These are phyloP conservation scores for Ceyx cyanopectus DNA, from an alignment of 2,113 vertebrate genomes.

Conservation along the genomic window DNA sequence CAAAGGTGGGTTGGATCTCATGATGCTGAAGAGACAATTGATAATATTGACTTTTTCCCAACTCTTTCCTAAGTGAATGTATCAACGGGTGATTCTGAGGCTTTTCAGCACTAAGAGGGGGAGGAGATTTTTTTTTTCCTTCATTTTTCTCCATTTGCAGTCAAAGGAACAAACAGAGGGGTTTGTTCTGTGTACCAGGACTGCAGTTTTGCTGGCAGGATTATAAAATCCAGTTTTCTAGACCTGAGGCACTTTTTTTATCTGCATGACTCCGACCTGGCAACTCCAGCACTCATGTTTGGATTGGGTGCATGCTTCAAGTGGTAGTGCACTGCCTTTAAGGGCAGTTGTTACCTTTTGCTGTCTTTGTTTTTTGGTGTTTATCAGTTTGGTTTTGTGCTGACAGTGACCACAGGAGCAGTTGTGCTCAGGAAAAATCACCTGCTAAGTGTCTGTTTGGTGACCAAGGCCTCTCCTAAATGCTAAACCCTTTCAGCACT, in stretches of 20 bases:
- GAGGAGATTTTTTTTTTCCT: background rate
- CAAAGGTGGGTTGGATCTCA: background rate
- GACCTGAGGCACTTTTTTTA: background rate
- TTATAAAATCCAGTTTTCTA: constrained; percentile 10
- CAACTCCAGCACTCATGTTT: background rate
- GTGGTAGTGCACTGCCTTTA: background rate
- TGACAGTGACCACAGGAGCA: constrained; percentile 40
- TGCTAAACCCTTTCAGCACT: background rate
- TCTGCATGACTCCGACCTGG: constrained; percentile 44
- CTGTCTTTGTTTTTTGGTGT: constrained; percentile 41
- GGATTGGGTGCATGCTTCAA: background rate
- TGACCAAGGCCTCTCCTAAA: background rate
- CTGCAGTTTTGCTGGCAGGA: background rate
- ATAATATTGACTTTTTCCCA: background rate
- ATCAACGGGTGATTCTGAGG: background rate
- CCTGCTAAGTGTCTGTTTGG: background rate
- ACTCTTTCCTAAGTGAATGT: background rate
- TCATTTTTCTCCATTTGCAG: constrained; percentile 16
- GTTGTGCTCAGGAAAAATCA: background rate
- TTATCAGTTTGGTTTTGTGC: constrained; percentile 18
- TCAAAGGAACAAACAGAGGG: background rate
- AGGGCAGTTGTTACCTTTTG: constrained; percentile 1
- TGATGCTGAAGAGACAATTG: background rate
- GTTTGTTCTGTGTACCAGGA: background rate
- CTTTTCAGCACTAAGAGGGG: background rate